These are phyloP conservation scores for Sorex fumeus DNA, from an alignment of 2,113 vertebrate genomes.

Conservation along the genomic window DNA sequence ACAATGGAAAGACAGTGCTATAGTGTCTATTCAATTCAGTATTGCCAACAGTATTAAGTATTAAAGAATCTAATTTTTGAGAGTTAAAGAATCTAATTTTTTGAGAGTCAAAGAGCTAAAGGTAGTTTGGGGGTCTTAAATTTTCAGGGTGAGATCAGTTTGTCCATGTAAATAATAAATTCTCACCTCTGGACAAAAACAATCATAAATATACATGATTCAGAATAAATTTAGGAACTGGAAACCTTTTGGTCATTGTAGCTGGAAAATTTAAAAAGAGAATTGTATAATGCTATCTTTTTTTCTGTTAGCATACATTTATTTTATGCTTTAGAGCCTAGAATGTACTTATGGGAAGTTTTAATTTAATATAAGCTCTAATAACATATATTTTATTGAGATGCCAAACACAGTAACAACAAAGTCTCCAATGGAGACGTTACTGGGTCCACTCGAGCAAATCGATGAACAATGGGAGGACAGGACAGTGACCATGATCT, in stretches of 20 bases:
- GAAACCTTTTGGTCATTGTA: slow-evolving; percentile 75
- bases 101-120: slow-evolving; percentile 81
- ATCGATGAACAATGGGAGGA: too few species aligned
- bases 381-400: slow-evolving; percentile 20
- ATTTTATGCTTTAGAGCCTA: not conserved
- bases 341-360: not conserved
- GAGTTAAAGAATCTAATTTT: slow-evolving; percentile 82
- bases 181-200: slow-evolving; percentile 77
- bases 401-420: too few species aligned
- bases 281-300: slow-evolving; percentile 30
- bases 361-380: slow-evolving; percentile 32
- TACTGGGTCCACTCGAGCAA: too few species aligned
- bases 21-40: slow-evolving; percentile 56
- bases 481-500: too few species aligned
- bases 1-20: too few species aligned
- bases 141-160: slow-evolving; percentile 81
- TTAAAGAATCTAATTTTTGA: slow-evolving; percentile 80
- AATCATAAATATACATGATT: slow-evolving; percentile 49
- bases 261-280: slow-evolving; percentile 70
- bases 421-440: too few species aligned
- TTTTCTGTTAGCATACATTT: slow-evolving; percentile 17
- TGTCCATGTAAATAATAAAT: slow-evolving; percentile 82
- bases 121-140: slow-evolving; percentile 80
- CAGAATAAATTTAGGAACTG: slow-evolving; percentile 77
- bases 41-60: slow-evolving; percentile 79